A percentile compares a stretch with the other conserved stretches of the same genome.
phyloP scores from a whole-genome alignment of 2,797 vertebrate species.

The Danio jaintianensis region DNA sequence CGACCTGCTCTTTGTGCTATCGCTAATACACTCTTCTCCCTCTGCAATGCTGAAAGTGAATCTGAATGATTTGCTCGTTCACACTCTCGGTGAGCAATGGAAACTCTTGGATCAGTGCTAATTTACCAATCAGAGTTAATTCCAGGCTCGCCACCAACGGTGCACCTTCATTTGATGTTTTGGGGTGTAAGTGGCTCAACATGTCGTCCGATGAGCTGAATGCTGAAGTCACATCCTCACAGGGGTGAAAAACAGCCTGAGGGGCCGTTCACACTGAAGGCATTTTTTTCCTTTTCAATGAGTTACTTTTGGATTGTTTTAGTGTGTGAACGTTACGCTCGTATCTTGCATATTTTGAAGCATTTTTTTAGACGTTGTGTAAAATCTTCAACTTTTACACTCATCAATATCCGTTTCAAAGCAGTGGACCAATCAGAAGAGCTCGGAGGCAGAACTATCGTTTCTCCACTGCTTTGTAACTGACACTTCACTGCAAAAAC shows the following conservation, averaged over 20 bases:
- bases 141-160: conserved; percentile 68
- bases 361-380: too few species aligned
- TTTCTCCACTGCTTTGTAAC: too few species aligned
- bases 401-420: too few species aligned
- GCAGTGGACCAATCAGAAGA: too few species aligned
- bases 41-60: conserved; percentile 57
- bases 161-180: conserved; percentile 69
- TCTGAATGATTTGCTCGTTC: conserved; percentile 67
- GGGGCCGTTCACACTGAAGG: too few species aligned
- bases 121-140: conserved; percentile 74
- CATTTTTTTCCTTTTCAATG: too few species aligned
- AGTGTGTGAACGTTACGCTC: too few species aligned
- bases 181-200: conserved; percentile 78
- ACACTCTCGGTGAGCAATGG: conserved; percentile 46
- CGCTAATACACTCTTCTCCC: conserved; percentile 60
- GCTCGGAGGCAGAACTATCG: too few species aligned
- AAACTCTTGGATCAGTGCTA: conserved; percentile 73
- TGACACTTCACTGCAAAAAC: too few species aligned
- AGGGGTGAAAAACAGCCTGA: conserved; percentile 79
- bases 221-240: conserved; percentile 83
- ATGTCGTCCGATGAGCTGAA: conserved; percentile 72
- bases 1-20: conserved; percentile 50
- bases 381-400: too few species aligned
- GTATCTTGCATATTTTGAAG: too few species aligned
- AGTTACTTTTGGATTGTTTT: too few species aligned